Base-by-base conservation (phyloP, 2,888 invertebrate species). In the Ectemnius lituratus region DNA sequence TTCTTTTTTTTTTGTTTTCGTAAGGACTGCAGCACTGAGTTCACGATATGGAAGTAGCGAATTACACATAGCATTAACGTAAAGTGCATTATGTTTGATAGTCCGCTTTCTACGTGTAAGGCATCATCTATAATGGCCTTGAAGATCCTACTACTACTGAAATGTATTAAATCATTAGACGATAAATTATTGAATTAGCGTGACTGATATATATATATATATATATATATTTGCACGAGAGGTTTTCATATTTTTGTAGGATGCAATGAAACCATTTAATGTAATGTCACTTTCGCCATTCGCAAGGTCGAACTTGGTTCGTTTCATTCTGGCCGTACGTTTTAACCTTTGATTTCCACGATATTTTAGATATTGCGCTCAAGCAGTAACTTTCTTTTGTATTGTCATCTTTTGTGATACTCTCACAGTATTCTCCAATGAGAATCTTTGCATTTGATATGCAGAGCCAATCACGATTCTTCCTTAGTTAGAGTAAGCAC, bases 341-440 rank as follows among this genome's bases (percentile, higher is more conserved):
- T 37, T 37, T 6, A 37, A 37, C 37, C 37, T 37, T 37, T 11
- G 37, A 37, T 37, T 37, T 37, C 37, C 11, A 37, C 11, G 37
- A 11, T 37, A 11, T 37, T 37, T 37, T 37, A 37, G 11, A 11
- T 37, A 37, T 37, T 37, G 37, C 37, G 37, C 37, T 11, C 11
- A 37, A 37, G 37, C 37, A 37, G 37, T 37, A 37, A 37, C 37
- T 6, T 6, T 37, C 52, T 52, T 52, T 52, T 52, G 16, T 14
- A 52, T 16, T 58, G 57, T 49, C 23, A 49, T 47, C n/a, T 62
- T 56, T 76, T 65, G 69, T 62, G 67, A 76, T 70, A 68, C 63
- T 67, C 18, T 62, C 61, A 61, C 62, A 73, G 75, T 72, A 78
- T 75, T 69, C 47, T 62, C 47, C 52, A 67, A 14, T n/a, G 23